Evolutionary conservation across 2,797 vertebrate genomes (phyloP), one percentile per base, ranked within the genome.

Genomic region (Bradypus variegatus): DNA sequence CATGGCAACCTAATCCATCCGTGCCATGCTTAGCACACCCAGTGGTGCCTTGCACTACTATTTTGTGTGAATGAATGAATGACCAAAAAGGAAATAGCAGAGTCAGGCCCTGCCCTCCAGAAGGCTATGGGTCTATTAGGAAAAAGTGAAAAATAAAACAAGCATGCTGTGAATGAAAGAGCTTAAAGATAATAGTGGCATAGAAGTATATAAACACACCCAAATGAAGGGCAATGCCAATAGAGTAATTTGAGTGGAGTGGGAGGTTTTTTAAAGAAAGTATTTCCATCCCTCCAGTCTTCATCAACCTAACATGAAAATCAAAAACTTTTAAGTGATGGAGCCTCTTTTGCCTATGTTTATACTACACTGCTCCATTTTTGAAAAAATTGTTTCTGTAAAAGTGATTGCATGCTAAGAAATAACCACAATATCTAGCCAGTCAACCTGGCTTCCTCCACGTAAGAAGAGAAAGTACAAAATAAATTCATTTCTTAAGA

Each of bases 401-500:
- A 16, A 85, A 89, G 53, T 36, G 31, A 58, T n/a, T 67, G 23
- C 50, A 60, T 72, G 69, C 45, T 78, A 85, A 83, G 89, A 90
- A 90, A 93, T 36, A 72, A 41, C 16, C 21, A 16, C 73, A 27
- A n/a, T 33, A 36, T 38, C 50, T 78, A 75, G 60, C 76, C 23
- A 3, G 70, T 27, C 85, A 78, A 81, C n/a, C 58, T 67, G 16
- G 58, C 70, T 90, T 83, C 41, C 48, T 87, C 36, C 16, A n/a
- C 78, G 45, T 90, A 77, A 3, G 21, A 75, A 92, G 29, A 91
- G 36, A 82, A 83, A 23, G 55, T 58, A 14, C 13, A 73, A 79
- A 85, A 89, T 65, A 75, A 84, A 80, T 23, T 58, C 88, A 86
- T 0, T 75, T 95, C 87, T 45, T 90, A 81, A 72, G 89, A 88